A percentile compares a stretch with the other conserved stretches of the same genome.
Conservation (phyloP, 37 sponge, comb jelly and placozoan species). For the Bolinopsis microptera region DNA sequence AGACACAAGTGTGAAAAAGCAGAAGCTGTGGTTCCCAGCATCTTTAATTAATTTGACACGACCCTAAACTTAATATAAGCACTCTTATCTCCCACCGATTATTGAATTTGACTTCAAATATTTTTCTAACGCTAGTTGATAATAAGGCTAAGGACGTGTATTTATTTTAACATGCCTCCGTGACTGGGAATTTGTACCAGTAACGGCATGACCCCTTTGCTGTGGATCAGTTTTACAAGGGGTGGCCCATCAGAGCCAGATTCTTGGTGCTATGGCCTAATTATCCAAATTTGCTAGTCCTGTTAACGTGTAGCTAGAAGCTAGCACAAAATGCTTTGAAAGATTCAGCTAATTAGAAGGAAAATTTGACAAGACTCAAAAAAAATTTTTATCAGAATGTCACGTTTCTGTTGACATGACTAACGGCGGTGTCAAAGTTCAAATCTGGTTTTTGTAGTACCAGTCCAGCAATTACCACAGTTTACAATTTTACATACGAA, state of each 20-base stretch:
- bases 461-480: no score
- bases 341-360: not conserved
- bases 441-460: no score
- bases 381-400: not conserved
- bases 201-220: not conserved
- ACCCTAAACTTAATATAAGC: no score
- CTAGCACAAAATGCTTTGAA: not conserved
- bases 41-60: not conserved
- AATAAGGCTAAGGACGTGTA: not conserved
- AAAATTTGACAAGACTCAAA: not conserved
- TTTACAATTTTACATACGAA: no score
- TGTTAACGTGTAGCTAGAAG: not conserved
- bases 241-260: not conserved
- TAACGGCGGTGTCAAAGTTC: no score
- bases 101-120: not conserved
- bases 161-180: not conserved
- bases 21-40: not conserved
- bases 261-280: not conserved
- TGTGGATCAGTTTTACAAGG: not conserved
- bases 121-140: not conserved
- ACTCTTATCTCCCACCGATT: not conserved
- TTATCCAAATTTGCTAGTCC: not conserved
- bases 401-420: no score
- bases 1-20: no score
- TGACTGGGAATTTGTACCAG: not conserved